Conservation (phyloP, 1,140 invertebrate genomes). For the Bradynema listronoti region DNA sequence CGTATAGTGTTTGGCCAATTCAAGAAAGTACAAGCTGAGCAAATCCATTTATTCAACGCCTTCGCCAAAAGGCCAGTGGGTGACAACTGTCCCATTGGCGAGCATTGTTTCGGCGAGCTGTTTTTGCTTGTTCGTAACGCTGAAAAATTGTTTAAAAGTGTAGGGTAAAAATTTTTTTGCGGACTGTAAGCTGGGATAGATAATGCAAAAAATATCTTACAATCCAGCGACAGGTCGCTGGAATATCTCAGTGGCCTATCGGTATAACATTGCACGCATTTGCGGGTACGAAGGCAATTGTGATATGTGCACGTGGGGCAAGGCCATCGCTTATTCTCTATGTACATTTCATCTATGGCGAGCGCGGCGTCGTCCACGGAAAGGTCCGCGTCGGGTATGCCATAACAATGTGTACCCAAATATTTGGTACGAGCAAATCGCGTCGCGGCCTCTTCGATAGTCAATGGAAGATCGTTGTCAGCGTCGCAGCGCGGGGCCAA, state of each 20-base stretch:
- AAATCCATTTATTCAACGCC: conserved; percentile 22
- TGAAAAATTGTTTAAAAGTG: background rate
- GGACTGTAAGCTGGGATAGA: background rate
- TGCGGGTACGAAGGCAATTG: conserved; percentile 14
- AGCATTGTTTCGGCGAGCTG: background rate
- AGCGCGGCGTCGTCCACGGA: background rate
- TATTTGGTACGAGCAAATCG: background rate
- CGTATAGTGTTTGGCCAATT: conserved; percentile 25
- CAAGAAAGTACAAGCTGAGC: conserved; percentile 17
- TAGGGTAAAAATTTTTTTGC: background rate
- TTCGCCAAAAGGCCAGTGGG: conserved; percentile 6
- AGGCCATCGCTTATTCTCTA: conserved; percentile 8
- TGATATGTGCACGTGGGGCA: conserved; percentile 19
- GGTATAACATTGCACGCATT: conserved; percentile 17
- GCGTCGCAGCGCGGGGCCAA: conserved; percentile 19
- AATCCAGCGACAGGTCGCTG: conserved; percentile 5
- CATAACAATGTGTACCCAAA: too few species aligned
- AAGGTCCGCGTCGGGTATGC: too few species aligned
- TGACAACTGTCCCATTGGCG: background rate
- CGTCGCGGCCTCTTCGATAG: conserved; percentile 17
- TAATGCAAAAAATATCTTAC: conserved; percentile 1
- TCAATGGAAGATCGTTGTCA: conserved; percentile 9
- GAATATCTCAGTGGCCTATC: conserved; percentile 3
- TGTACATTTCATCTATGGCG: background rate
- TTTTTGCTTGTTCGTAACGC: background rate